Conservation (phyloP, 2,888 invertebrate species). For the Odontocolon sp. region DNA sequence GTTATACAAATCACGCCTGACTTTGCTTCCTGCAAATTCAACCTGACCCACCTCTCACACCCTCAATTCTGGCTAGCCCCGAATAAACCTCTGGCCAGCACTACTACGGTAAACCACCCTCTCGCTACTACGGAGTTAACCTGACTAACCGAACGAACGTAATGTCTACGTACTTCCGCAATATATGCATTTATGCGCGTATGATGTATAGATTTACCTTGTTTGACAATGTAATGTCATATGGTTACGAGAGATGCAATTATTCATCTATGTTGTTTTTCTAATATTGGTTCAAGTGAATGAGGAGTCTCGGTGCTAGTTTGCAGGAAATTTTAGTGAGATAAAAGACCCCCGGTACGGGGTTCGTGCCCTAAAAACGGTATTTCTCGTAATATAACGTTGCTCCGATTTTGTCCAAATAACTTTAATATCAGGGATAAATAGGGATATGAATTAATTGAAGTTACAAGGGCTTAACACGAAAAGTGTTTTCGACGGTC, state of each 20-base stretch:
- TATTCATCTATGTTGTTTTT: background rate
- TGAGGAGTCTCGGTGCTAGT: background rate
- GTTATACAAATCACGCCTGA: constrained; percentile 54
- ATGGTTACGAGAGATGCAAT: constrained; percentile 4
- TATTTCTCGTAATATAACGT: too few species aligned
- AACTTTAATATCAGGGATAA: too few species aligned
- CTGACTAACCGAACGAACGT: constrained; percentile 54
- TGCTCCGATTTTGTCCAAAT: too few species aligned
- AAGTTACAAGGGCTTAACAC: too few species aligned
- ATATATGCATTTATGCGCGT: constrained; percentile 41
- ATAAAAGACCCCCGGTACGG: too few species aligned
- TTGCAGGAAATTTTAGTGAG: too few species aligned
- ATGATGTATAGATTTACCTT: constrained; percentile 1
- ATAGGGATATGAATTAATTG: too few species aligned
- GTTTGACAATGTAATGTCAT: background rate
- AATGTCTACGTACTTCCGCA: constrained; percentile 54
- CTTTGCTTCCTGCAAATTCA: constrained; percentile 54
- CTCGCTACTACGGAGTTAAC: constrained; percentile 42
- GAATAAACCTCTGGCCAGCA: constrained; percentile 40
- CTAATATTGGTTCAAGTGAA: background rate
- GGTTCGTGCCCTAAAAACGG: too few species aligned
- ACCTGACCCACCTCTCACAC: constrained; percentile 18
- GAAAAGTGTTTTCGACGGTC: background rate
- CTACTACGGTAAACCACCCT: constrained; percentile 50
- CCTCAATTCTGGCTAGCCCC: background rate